Percentiles rank a stretch among this genome's conserved stretches.
These are phyloP conservation scores for Cylindroiulus punctatus DNA, from an alignment of 2,888 invertebrate species.

Conservation along the genomic window DNA sequence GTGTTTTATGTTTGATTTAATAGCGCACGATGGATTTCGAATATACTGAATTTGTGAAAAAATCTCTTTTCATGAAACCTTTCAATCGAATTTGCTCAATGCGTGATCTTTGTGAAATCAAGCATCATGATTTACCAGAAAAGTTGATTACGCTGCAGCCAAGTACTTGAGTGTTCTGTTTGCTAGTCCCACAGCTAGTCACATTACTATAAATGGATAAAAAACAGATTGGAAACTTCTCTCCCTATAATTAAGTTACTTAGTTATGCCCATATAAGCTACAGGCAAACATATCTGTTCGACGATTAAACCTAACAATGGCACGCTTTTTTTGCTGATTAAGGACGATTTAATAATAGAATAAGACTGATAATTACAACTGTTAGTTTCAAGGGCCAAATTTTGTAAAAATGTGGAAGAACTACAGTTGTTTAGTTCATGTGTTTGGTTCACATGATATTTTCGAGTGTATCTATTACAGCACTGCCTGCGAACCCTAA, in stretches of 20 bases:
- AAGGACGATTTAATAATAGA: too few relatives aligned
- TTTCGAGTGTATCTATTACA: too few relatives aligned
- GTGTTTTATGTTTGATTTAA: neutral
- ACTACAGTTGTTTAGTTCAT: too few relatives aligned
- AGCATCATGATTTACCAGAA: neutral
- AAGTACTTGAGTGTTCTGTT: neutral
- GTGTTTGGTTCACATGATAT: too few relatives aligned
- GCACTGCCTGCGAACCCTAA: too few relatives aligned
- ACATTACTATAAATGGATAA: neutral
- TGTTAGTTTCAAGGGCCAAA: too few relatives aligned
- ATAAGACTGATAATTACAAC: too few relatives aligned
- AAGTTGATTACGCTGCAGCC: neutral
- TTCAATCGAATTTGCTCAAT: slow-evolving; percentile 1
- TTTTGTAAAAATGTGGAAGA: too few relatives aligned
- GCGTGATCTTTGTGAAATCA: neutral
- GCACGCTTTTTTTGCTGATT: too few relatives aligned
- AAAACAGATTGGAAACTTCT: slow-evolving; percentile 6
- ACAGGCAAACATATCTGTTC: neutral
- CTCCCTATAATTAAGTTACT: neutral
- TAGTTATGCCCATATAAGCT: neutral
- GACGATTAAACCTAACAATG: neutral
- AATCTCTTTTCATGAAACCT: neutral
- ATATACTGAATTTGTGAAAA: neutral
- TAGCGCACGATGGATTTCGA: neutral
- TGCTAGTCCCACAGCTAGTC: too few relatives aligned